Base-by-base conservation (phyloP, 2,888 invertebrate species). In the Dicyrtomina minuta region DNA sequence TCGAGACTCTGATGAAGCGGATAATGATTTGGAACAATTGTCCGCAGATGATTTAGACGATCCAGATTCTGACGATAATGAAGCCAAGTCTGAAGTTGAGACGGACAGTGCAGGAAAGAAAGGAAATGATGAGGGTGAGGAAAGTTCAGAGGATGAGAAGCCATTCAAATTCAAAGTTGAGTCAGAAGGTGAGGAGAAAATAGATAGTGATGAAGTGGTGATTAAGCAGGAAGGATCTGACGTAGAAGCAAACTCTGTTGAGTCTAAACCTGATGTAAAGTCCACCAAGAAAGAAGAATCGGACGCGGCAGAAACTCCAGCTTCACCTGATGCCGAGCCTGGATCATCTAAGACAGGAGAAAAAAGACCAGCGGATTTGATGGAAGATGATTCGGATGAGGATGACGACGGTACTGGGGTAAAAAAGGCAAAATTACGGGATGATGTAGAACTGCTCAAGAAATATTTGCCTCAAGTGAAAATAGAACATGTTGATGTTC, bases 401-500 rank as follows among this genome's bases (percentile, higher is more conserved):
- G 79, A 79, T 33, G 78, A 79, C 24, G 78, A 75, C 27, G 79
- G 75, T 20, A 79, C 76, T 27, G 80, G 79, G 20, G 79, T 79
- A 17, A 80, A 80, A 70, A 80, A 80, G 64, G 44, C 75, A 3
- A 81, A 79, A 72, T 74, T 78, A 17, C 73, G 68, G 22, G 71
- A 74, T 55, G 79, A 77, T 43, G 78, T 79, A 51, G 80, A 80
- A 64, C 76, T 78, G 79, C 83, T 91, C 75, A 89, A 91, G 58
- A 89, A 91, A 70, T 84, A 91, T 44, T 87, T 88, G 72, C 89
- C 92, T 12, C 87, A 94, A 66, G 93, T 96, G 75, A 88, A 90
- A 66, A 88, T 96, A 24, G 94, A 96, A 81, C 90, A 90, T 2
- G 87, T 98, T 70, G 92, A 96, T 79, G 91, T 96, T 0, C 87